Evolutionary conservation across 2,888 invertebrate species (phyloP).

Genomic region (Drosophila yooni): DNA sequence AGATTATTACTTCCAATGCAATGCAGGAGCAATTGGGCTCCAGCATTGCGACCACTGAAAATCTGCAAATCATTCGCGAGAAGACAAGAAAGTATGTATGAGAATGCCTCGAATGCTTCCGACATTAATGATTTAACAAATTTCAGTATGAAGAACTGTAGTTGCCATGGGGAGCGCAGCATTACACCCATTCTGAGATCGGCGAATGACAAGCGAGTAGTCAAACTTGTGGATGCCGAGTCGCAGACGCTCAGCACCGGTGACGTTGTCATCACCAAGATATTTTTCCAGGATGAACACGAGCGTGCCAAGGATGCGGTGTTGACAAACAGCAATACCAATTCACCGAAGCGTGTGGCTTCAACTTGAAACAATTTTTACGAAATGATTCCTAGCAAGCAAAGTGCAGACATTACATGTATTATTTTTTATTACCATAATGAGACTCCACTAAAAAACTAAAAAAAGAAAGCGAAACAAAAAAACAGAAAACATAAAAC

Average conservation of each 20-base stretch:
- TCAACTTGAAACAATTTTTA: constrained; percentile 56
- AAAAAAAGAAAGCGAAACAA: background rate
- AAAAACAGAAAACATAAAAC: background rate
- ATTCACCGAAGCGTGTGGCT: constrained; percentile 85
- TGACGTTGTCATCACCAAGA: constrained; percentile 95
- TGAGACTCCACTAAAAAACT: constrained; percentile 29
- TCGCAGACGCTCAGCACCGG: constrained; percentile 95
- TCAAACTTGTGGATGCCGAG: constrained; percentile 86
- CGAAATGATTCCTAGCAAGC: constrained; percentile 73
- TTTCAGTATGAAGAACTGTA: constrained; percentile 83
- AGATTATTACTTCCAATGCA: constrained; percentile 83
- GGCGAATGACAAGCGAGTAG: constrained; percentile 69
- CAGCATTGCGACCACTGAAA: constrained; percentile 83
- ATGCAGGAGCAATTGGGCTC: constrained; percentile 83
- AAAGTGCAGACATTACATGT: constrained; percentile 59
- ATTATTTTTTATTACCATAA: constrained; percentile 57
- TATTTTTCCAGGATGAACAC: constrained; percentile 88
- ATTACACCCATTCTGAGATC: constrained; percentile 68
- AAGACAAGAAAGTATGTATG: constrained; percentile 83
- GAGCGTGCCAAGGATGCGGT: constrained; percentile 86
- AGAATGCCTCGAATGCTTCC: background rate
- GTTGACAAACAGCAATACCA: constrained; percentile 82
- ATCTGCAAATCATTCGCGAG: constrained; percentile 84
- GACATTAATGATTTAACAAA: background rate
- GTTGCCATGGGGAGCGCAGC: constrained; percentile 82